phyloP scores from a whole-genome alignment of 2,888 invertebrate genomes.

The Limnephilus rhombicus region DNA sequence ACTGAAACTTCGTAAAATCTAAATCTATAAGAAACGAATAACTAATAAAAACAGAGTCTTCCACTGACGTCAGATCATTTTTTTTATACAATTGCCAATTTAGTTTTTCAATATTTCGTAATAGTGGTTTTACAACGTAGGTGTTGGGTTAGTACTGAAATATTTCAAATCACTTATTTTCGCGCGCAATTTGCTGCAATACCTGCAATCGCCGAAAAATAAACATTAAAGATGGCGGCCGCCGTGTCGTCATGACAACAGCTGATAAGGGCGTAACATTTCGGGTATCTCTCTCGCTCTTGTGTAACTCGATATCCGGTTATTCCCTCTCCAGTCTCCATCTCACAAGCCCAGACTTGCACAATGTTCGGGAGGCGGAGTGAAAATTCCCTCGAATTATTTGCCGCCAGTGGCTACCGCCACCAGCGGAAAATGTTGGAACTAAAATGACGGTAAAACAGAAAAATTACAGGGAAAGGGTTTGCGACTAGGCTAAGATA shows the following conservation, averaged over 20 bases:
- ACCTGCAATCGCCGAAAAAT: conserved; percentile 52
- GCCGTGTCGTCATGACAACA: conserved; percentile 69
- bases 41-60: too few relatives aligned
- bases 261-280: conserved; percentile 68
- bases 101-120: neutral
- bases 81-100: neutral
- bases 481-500: conserved; percentile 47
- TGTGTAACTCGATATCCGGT: conserved; percentile 67
- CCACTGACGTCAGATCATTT: neutral
- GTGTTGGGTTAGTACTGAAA: neutral
- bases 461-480: conserved; percentile 49
- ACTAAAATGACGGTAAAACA: conserved; percentile 54
- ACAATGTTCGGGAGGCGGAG: conserved; percentile 66
- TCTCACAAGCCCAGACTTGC: conserved; percentile 59
- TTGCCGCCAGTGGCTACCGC: conserved; percentile 60
- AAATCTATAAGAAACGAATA: too few relatives aligned
- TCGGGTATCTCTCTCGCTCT: conserved; percentile 66
- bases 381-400: conserved; percentile 56
- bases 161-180: conserved; percentile 11
- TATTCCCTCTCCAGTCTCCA: conserved; percentile 11
- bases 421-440: conserved; percentile 53
- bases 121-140: neutral
- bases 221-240: conserved; percentile 65
- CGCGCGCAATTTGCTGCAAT: conserved; percentile 40
- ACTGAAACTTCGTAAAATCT: neutral